Evolutionary conservation across 2,888 invertebrate genomes (phyloP).

Genomic region (Oxystoma pomonae): DNA sequence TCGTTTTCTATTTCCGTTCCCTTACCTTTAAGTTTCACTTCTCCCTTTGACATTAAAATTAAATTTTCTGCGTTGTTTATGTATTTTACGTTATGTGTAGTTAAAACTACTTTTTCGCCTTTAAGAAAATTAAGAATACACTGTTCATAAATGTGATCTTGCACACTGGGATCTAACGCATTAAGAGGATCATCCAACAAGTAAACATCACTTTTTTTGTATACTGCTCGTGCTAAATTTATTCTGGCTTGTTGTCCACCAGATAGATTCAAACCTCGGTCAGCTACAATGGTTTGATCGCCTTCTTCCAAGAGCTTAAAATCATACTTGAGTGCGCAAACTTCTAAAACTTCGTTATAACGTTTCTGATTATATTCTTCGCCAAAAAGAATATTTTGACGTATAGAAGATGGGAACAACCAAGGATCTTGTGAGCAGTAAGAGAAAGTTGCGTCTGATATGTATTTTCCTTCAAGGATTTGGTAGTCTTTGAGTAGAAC

Average conservation of each 20-base stretch:
- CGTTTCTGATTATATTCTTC: constrained; percentile 49
- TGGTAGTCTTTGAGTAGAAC: constrained; percentile 44
- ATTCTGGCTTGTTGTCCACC: constrained; percentile 84
- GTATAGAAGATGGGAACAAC: constrained; percentile 55
- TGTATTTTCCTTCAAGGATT: constrained; percentile 46
- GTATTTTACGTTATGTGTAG: constrained; percentile 66
- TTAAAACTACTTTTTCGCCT: constrained; percentile 64
- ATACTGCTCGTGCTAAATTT: constrained; percentile 78
- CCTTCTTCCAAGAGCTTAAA: constrained; percentile 66
- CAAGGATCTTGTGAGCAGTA: constrained; percentile 64
- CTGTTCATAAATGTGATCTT: constrained; percentile 77
- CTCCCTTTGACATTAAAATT: constrained; percentile 43
- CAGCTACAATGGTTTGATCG: constrained; percentile 75
- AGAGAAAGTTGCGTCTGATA: constrained; percentile 49
- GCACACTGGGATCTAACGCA: constrained; percentile 78
- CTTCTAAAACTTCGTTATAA: constrained; percentile 46
- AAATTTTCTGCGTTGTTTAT: constrained; percentile 47
- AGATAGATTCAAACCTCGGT: constrained; percentile 68
- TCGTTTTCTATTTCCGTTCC: constrained; percentile 62
- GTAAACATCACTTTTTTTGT: constrained; percentile 78
- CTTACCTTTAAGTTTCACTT: constrained; percentile 56
- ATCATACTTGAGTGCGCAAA: constrained; percentile 65
- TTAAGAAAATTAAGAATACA: constrained; percentile 61
- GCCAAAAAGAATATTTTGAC: constrained; percentile 75
- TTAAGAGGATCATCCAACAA: constrained; percentile 85